Evolutionary conservation across 2,888 invertebrate species (phyloP).

Genomic region (Volucella inflata): DNA sequence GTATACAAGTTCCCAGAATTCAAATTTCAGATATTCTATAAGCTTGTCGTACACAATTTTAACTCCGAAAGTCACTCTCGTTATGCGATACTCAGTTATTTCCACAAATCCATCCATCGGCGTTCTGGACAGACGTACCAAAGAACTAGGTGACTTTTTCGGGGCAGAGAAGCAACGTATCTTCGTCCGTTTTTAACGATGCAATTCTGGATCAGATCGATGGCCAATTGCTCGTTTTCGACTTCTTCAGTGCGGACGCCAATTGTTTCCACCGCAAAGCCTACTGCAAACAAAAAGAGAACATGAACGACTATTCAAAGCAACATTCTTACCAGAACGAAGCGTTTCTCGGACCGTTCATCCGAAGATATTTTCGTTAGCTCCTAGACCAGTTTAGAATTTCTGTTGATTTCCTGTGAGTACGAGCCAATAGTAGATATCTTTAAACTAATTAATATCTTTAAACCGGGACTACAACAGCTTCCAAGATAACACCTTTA

Average conservation of each 20-base stretch:
- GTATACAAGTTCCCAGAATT: too few relatives aligned
- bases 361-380: slow-evolving; percentile 39
- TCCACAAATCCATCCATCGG: too few relatives aligned
- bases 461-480: slow-evolving; percentile 32
- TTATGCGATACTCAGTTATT: too few relatives aligned
- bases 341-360: slow-evolving; percentile 25
- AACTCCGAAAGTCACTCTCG: too few relatives aligned
- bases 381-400: slow-evolving; percentile 22
- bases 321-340: slow-evolving; percentile 27
- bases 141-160: too few relatives aligned
- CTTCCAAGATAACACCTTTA: slow-evolving; percentile 7
- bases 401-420: slow-evolving; percentile 29
- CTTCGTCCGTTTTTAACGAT: slow-evolving; percentile 36
- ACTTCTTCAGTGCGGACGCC: slow-evolving; percentile 28
- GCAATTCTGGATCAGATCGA: slow-evolving; percentile 26
- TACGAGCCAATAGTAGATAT: slow-evolving; percentile 26
- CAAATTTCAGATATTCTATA: too few relatives aligned
- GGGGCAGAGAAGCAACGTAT: slow-evolving; percentile 40
- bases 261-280: slow-evolving; percentile 7
- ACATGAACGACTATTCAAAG: slow-evolving; percentile 3
- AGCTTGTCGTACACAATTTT: too few relatives aligned
- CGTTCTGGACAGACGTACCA: too few relatives aligned
- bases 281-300: slow-evolving; percentile 7
- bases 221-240: slow-evolving; percentile 20
- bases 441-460: too few relatives aligned